Evolutionary conservation across 2,113 vertebrate species (phyloP), one percentile per base, ranked within the genome.

Genomic region (Xiphias gladius): DNA sequence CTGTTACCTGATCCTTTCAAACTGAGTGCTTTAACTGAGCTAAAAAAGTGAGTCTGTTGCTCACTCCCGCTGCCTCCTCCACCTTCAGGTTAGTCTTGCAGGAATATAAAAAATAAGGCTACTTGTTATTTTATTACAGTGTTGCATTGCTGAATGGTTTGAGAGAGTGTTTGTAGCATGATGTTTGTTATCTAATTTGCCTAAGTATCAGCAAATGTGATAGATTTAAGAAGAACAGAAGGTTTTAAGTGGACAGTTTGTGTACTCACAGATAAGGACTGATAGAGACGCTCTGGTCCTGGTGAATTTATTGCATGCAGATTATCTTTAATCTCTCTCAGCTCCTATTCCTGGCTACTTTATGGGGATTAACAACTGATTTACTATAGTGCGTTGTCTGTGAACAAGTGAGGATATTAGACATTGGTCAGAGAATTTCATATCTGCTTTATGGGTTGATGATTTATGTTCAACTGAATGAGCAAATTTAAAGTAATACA

Each of bases 1-100:
- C 67, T 37, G 97, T 95, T 96, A 98, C 95, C 91, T 91, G 97
- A 98, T 97, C 96, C 96, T 91, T 91, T 94, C 89, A 86, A 94
- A 95, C 91, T 88, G 94, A 76, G 86, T 92, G 92, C 92, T 96
- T 95, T 95, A 94, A 87, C 95, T 86, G 89, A 92, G 92, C 95
- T 96, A 92, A 95, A 95, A 94, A 94, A 94, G 85, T 90, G 94
- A 96, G 92, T 89, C 67, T 32, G 28, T 67, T 37, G 82, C 93
- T 92, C 94, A 94, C 92, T 95, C 94, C 93, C 84, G 86, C 94
- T 88, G 89, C 92, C 93, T 94, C 95, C 91, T 92, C 91, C 90
- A 94, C 88, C 90, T 92, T 94, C 88, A 95, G 94, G 92, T 94
- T 93, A 93, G 93, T 89, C 90, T 79, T 86, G 93, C 61, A 82